phyloP scores from a whole-genome alignment of 2,888 invertebrate species.

The Harmothoe impar region DNA sequence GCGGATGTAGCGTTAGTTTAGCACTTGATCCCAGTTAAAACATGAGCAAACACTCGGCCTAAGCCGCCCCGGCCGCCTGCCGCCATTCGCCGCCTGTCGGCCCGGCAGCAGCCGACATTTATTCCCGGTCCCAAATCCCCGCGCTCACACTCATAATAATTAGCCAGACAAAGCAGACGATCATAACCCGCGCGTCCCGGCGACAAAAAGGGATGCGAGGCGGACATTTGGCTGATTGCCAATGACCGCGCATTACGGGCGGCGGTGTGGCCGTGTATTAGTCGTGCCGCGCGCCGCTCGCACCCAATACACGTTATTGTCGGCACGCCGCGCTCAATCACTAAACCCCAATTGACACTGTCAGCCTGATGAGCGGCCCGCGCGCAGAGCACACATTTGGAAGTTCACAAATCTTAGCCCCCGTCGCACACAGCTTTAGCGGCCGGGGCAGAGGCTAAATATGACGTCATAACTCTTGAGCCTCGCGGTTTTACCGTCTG shows the following conservation, averaged over 20 bases:
- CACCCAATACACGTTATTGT: constrained; percentile 59
- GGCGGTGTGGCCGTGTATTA: background rate
- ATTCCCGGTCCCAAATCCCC: constrained; percentile 48
- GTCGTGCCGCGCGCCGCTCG: background rate
- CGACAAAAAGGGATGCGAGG: constrained; percentile 55
- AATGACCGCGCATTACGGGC: constrained; percentile 55
- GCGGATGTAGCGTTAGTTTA: constrained; percentile 41
- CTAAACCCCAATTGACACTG: constrained; percentile 58
- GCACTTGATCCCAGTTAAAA: constrained; percentile 49
- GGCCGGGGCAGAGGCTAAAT: constrained; percentile 24
- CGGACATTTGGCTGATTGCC: constrained; percentile 48
- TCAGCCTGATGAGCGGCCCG: constrained; percentile 39
- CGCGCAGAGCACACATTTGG: constrained; percentile 20
- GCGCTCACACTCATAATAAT: constrained; percentile 62
- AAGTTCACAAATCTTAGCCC: constrained; percentile 60
- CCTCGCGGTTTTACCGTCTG: background rate
- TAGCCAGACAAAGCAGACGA: constrained; percentile 60
- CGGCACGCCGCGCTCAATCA: constrained; percentile 50
- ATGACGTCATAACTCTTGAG: constrained; percentile 46
- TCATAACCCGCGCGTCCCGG: constrained; percentile 49
- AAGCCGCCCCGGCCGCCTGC: constrained; percentile 19
- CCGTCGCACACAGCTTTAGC: constrained; percentile 47
- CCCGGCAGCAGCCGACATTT: constrained; percentile 41
- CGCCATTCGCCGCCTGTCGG: background rate
- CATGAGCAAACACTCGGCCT: constrained; percentile 47